These are phyloP conservation scores for Papilio machaon DNA, from an alignment of 1,140 invertebrate genomes.

Conservation along the genomic window DNA sequence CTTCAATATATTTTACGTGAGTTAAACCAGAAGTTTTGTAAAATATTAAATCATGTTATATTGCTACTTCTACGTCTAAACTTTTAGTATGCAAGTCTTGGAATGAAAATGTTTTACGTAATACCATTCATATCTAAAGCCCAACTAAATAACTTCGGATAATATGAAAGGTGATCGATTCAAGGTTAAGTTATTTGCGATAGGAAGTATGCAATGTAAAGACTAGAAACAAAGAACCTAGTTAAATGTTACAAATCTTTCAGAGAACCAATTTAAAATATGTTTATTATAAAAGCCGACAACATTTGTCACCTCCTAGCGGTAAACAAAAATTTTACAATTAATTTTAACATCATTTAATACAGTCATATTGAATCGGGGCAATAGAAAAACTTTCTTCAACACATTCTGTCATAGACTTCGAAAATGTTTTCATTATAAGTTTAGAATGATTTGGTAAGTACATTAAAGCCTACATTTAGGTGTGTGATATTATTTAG, in stretches of 20 bases:
- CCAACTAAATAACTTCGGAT: not conserved
- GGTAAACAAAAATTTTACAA: too few relatives aligned
- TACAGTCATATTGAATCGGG: too few relatives aligned
- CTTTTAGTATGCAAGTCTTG: conserved; percentile 4
- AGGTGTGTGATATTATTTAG: too few relatives aligned
- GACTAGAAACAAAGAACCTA: not conserved
- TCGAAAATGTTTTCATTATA: too few relatives aligned
- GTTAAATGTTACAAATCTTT: not conserved
- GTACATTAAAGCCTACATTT: too few relatives aligned
- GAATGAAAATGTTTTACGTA: not conserved
- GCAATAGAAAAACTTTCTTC: too few relatives aligned
- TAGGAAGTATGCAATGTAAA: not conserved
- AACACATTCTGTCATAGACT: too few relatives aligned
- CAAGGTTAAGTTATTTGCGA: conserved; percentile 22
- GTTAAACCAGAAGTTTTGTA: conserved; percentile 13
- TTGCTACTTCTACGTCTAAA: conserved; percentile 6
- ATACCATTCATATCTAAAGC: not conserved
- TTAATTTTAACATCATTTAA: too few relatives aligned
- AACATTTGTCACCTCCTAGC: not conserved
- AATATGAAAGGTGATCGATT: conserved; percentile 4
- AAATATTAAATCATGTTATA: conserved; percentile 21
- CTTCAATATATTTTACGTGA: conserved; percentile 12
- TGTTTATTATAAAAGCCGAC: not conserved
- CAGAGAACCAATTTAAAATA: not conserved
- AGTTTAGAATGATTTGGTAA: too few relatives aligned